A percentile compares a stretch with the other conserved stretches of the same genome.
Conservation (phyloP, 2,888 invertebrate species). For the Stomorhina lunata region DNA sequence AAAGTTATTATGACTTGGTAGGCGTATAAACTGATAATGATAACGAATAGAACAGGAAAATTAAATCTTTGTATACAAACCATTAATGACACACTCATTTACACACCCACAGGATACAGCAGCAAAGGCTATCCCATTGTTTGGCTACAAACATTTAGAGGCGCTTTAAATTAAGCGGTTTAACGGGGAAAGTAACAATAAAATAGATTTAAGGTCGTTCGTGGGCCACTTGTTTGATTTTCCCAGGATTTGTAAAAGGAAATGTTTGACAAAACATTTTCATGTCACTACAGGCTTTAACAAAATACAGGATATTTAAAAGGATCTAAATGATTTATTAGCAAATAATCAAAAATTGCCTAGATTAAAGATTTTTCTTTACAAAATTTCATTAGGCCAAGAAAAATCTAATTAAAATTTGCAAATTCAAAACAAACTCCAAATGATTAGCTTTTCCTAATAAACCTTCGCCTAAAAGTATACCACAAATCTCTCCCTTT, state of each 20-base stretch:
- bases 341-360: conserved; percentile 17
- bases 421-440: too few relatives aligned
- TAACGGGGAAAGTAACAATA: conserved; percentile 27
- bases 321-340: conserved; percentile 53
- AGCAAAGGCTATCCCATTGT: not conserved
- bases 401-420: too few relatives aligned
- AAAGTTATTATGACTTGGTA: not conserved
- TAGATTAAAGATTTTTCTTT: conserved; percentile 3
- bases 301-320: conserved; percentile 46
- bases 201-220: too few relatives aligned
- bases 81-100: conserved; percentile 57
- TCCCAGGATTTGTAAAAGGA: conserved; percentile 44
- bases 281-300: not conserved
- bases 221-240: conserved; percentile 60
- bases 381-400: not conserved
- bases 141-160: not conserved
- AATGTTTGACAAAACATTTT: conserved; percentile 25
- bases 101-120: not conserved
- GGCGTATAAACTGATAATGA: conserved; percentile 59
- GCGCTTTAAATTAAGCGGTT: conserved; percentile 53
- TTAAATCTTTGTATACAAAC: conserved; percentile 58
- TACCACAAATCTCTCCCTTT: too few relatives aligned
- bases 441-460: too few relatives aligned
- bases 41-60: conserved; percentile 36
- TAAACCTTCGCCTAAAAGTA: too few relatives aligned